Percentiles rank a stretch among this genome's conserved stretches.
Evolutionary conservation across 2,888 invertebrate genomes (phyloP).

Genomic region (Dicycla oo): DNA sequence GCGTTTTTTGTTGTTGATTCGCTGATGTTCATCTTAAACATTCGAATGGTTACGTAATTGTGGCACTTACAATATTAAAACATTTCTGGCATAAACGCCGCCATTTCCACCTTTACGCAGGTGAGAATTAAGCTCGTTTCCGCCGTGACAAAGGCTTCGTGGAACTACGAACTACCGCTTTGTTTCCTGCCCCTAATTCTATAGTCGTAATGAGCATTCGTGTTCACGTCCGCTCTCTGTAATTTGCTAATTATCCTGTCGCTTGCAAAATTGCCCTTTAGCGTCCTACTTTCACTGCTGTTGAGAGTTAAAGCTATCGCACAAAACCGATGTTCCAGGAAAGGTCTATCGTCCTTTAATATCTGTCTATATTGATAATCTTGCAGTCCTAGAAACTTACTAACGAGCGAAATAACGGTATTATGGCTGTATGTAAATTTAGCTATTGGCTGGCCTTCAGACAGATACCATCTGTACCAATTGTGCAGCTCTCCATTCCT

Average conservation of each 20-base stretch:
- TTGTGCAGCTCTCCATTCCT: conserved; percentile 70
- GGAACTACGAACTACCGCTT: conserved; percentile 51
- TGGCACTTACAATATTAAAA: conserved; percentile 58
- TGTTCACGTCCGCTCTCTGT: conserved; percentile 58
- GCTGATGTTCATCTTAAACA: conserved; percentile 41
- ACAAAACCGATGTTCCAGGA: conserved; percentile 51
- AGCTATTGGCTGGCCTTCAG: conserved; percentile 67
- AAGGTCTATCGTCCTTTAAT: conserved; percentile 61
- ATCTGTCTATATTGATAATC: conserved; percentile 70
- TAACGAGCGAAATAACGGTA: conserved; percentile 80
- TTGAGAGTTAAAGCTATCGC: conserved; percentile 44
- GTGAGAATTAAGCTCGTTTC: conserved; percentile 70
- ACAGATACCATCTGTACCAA: conserved; percentile 72
- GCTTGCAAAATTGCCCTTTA: conserved; percentile 61
- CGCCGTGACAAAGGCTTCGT: conserved; percentile 63
- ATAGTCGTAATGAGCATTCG: conserved; percentile 63
- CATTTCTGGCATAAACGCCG: conserved; percentile 45
- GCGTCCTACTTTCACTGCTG: conserved; percentile 52
- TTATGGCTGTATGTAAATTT: conserved; percentile 72
- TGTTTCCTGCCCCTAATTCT: conserved; percentile 59
- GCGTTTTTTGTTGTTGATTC: conserved; percentile 35
- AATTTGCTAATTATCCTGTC: conserved; percentile 68
- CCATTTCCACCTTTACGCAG: conserved; percentile 57
- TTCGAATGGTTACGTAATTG: conserved; percentile 52
- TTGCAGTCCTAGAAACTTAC: conserved; percentile 69